These are phyloP conservation scores for Myopa testacea DNA, from an alignment of 2,888 invertebrate species.

Conservation along the genomic window DNA sequence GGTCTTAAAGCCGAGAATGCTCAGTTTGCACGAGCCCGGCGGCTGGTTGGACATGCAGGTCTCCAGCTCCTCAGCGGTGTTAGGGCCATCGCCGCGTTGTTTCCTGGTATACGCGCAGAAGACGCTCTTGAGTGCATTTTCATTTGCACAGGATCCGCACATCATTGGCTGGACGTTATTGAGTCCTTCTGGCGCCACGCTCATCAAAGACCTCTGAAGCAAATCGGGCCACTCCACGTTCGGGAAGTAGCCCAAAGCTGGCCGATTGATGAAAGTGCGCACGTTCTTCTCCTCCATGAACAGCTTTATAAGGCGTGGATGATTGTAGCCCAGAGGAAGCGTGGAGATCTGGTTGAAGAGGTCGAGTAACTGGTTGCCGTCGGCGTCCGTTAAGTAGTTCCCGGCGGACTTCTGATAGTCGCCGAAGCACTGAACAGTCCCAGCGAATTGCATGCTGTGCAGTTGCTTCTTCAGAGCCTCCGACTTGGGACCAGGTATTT, in stretches of 20 bases:
- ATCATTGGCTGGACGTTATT: constrained; percentile 89
- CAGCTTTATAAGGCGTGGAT: constrained; percentile 81
- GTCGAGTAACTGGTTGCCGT: constrained; percentile 83
- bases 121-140: constrained; percentile 91
- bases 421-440: constrained; percentile 84
- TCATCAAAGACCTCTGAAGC: constrained; percentile 75
- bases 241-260: constrained; percentile 91
- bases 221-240: constrained; percentile 83
- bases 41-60: constrained; percentile 82
- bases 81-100: constrained; percentile 76
- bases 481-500: constrained; percentile 77
- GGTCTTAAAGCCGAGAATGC: constrained; percentile 71
- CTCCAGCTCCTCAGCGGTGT: constrained; percentile 79
- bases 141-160: constrained; percentile 94
- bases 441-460: constrained; percentile 73
- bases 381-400: constrained; percentile 93
- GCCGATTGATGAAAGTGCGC: constrained; percentile 76
- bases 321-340: constrained; percentile 90
- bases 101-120: constrained; percentile 83
- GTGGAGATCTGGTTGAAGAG: constrained; percentile 90
- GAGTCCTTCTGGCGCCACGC: constrained; percentile 83
- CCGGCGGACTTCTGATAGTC: constrained; percentile 91
- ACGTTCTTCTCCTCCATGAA: constrained; percentile 77
- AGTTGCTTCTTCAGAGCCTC: constrained; percentile 71
- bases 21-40: constrained; percentile 81